Percentiles rank a stretch among this genome's conserved stretches.
Evolutionary conservation across 2,113 vertebrate genomes (phyloP).

Genomic region (Cryptoleucopteryx plumbea): DNA sequence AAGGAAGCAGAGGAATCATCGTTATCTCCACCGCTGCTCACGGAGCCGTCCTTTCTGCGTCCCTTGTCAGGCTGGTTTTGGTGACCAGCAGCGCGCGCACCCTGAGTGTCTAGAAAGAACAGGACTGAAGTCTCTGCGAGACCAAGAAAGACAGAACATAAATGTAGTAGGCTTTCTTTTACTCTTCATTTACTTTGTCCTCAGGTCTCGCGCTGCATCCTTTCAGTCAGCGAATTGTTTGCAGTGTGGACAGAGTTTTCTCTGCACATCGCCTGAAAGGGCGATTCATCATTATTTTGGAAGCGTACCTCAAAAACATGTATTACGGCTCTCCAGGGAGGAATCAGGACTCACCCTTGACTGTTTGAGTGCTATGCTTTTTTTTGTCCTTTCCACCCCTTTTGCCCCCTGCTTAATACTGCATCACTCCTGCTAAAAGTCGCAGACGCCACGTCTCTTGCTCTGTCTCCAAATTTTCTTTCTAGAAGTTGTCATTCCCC

Average conservation of each 20-base stretch:
- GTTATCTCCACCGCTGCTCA: background rate
- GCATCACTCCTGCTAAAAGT: background rate
- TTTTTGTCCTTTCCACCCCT: background rate
- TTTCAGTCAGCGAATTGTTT: background rate
- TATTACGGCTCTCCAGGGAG: background rate
- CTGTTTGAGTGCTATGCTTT: background rate
- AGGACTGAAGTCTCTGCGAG: background rate
- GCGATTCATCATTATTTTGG: background rate
- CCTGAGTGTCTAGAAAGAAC: background rate
- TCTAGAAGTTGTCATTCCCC: background rate
- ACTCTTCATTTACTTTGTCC: background rate
- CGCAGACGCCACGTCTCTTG: background rate
- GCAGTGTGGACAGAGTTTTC: background rate
- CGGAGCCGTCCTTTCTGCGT: background rate
- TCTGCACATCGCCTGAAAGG: background rate
- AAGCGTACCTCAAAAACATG: background rate
- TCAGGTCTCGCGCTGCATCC: background rate
- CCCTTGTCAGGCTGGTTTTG: background rate
- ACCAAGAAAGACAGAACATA: background rate
- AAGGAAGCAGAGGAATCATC: background rate
- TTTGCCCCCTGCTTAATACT: background rate
- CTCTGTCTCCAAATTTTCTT: background rate
- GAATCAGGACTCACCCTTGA: background rate
- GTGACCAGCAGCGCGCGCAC: background rate
- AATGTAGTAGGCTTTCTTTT: background rate